Base-by-base conservation (phyloP, 2,113 vertebrate genomes). In the Carassius gibelio region DNA sequence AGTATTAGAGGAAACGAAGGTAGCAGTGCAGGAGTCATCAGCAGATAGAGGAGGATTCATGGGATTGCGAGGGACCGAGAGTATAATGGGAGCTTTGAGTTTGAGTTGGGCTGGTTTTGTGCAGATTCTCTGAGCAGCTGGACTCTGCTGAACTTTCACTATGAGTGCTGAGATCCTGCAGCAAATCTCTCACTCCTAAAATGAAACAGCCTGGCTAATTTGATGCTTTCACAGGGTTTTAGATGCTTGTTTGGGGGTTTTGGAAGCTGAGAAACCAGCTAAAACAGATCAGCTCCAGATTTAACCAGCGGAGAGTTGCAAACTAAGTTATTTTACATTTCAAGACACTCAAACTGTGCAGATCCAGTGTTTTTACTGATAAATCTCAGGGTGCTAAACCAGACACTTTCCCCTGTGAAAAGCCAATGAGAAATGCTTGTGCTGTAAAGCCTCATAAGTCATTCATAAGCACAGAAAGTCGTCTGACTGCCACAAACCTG, bases 401-500 rank as follows among this genome's bases (percentile, higher is more conserved):
- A 62, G 64, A 45, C n/a, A 21, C 11, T 9, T 45, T 21, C 36
- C 69, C 5, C 23, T 30, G 2, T 5, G 69, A 72, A 21, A 45
- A 45, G 15, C 34, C 42, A 45, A 11, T 38, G 21, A 45, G n/a
- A 74, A 45, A 74, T n/a, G 69, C 45, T 36, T 21, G 34, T 36
- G 15, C 69, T 42, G 71, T 13, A 74, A 45, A 3, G 38, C 8
- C 9, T 74, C 71, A 45, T 74, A 13, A n/a, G 64, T 74, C 69
- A 74, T 45, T 2, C 13, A 13, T 45, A 48, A 48, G 45, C 45
- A 48, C 2, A 48, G 45, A 48, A 66, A 26, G 23, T 19, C 23
- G 2, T 42, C 19, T 3, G 7, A 38, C 38, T 64, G 45, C 38
- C 50, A 26, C 75, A 64, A 82, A 82, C 30, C 81, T 88, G 48